A percentile compares a stretch with the other conserved stretches of the same genome.
Conservation (phyloP, 2,113 vertebrate genomes). For the Syngnathus scovelli region DNA sequence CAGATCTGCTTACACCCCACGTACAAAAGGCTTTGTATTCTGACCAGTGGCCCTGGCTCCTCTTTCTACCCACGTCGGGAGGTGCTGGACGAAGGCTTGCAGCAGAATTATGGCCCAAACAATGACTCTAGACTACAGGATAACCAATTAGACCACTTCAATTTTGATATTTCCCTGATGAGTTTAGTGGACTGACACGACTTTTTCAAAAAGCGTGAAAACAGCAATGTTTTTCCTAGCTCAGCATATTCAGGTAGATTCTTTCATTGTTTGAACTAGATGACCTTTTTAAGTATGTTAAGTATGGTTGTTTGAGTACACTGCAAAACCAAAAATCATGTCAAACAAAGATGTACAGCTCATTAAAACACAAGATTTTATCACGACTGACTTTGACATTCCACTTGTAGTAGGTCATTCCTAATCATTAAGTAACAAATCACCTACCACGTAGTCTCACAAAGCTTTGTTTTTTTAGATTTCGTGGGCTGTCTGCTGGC, state of each 20-base stretch:
- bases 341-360: not conserved
- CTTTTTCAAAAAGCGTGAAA: not conserved
- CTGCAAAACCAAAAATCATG: not conserved
- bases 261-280: not conserved
- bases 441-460: not conserved
- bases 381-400: not conserved
- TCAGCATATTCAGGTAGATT: not conserved
- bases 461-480: conserved; percentile 47
- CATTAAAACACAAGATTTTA: not conserved
- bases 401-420: not conserved
- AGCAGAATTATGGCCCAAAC: conserved; percentile 23
- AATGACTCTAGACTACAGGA: not conserved
- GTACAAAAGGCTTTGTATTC: conserved; percentile 58
- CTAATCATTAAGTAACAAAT: conserved; percentile 4
- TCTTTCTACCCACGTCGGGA: conserved; percentile 52
- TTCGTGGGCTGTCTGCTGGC: conserved; percentile 42
- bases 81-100: conserved; percentile 34
- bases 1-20: conserved; percentile 56
- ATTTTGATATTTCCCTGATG: not conserved
- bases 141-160: not conserved
- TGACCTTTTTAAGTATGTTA: not conserved
- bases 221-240: not conserved
- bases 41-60: conserved; percentile 39
- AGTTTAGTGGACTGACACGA: not conserved
- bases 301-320: not conserved